Percentiles rank a stretch among this genome's conserved stretches.
Conservation (phyloP, 2,797 vertebrate species). For the Micropoecilia bifurca region DNA sequence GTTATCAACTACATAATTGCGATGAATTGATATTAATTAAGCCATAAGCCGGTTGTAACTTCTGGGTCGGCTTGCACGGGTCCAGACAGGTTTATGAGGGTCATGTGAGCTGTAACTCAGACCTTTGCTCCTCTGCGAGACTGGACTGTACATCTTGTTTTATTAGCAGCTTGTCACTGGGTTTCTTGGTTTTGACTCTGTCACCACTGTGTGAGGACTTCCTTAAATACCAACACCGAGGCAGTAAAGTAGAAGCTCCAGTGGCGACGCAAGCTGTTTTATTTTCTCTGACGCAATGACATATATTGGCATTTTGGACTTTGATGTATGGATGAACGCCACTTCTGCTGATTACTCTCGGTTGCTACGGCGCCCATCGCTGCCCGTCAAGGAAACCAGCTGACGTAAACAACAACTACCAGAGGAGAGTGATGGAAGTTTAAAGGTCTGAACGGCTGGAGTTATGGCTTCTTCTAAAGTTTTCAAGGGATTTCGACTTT, state of each 20-base stretch:
- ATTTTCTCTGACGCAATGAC: constrained; percentile 20
- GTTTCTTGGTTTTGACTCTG: neutral
- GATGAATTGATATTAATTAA: neutral
- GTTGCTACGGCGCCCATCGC: constrained; percentile 22
- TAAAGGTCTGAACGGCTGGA: neutral
- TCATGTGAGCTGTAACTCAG: neutral
- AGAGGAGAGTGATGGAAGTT: neutral
- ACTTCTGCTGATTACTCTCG: constrained; percentile 68
- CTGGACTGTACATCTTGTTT: neutral
- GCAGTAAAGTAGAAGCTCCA: constrained; percentile 5
- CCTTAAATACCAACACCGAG: neutral
- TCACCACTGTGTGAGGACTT: neutral
- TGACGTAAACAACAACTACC: constrained; percentile 9
- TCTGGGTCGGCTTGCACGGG: neutral
- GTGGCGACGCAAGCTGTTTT: constrained; percentile 16
- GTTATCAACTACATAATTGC: neutral
- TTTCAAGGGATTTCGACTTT: neutral
- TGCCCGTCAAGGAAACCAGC: constrained; percentile 20
- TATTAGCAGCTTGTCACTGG: neutral
- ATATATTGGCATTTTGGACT: constrained; percentile 45
- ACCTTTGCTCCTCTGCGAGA: neutral
- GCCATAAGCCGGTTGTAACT: neutral
- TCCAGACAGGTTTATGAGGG: constrained; percentile 3
- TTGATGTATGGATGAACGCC: constrained; percentile 61
- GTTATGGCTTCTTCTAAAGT: neutral